A percentile compares a stretch with the other conserved stretches of the same genome.
These are phyloP conservation scores for Himantopus leucocephalus DNA, from an alignment of 2,113 vertebrate genomes.

Conservation along the genomic window DNA sequence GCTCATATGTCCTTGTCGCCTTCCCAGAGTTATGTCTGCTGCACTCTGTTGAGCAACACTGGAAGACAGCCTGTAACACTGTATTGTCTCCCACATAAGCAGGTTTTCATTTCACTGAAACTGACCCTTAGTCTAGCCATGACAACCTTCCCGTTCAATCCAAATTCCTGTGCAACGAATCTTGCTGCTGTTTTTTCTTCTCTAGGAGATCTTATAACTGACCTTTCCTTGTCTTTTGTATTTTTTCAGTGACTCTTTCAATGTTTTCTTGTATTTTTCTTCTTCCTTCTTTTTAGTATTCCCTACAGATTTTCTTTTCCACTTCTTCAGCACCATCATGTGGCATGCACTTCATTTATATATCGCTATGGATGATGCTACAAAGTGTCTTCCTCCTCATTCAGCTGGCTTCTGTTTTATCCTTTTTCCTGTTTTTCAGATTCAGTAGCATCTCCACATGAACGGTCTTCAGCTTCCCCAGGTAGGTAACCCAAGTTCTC, in stretches of 20 bases:
- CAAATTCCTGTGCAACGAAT: neutral
- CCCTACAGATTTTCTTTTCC: neutral
- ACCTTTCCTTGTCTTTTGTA: neutral
- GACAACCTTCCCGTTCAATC: rapidly evolving
- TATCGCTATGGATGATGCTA: neutral
- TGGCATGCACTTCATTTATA: neutral
- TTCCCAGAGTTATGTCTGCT: neutral
- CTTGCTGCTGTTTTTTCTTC: neutral
- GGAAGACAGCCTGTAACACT: neutral
- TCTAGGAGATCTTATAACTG: neutral
- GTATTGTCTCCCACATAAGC: neutral
- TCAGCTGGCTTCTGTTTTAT: neutral
- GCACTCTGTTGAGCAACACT: neutral
- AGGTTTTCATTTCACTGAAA: neutral
- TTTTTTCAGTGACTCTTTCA: neutral
- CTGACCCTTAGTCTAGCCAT: neutral
- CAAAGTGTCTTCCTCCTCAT: neutral
- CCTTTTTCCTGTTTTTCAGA: neutral
- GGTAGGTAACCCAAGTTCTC: neutral
- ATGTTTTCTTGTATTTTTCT: neutral
- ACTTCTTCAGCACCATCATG: neutral
- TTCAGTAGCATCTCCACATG: neutral
- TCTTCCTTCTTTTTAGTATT: neutral
- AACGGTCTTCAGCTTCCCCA: neutral
- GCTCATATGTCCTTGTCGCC: neutral